phyloP scores from a whole-genome alignment of 2,113 vertebrate genomes.

The Origma solitaria region DNA sequence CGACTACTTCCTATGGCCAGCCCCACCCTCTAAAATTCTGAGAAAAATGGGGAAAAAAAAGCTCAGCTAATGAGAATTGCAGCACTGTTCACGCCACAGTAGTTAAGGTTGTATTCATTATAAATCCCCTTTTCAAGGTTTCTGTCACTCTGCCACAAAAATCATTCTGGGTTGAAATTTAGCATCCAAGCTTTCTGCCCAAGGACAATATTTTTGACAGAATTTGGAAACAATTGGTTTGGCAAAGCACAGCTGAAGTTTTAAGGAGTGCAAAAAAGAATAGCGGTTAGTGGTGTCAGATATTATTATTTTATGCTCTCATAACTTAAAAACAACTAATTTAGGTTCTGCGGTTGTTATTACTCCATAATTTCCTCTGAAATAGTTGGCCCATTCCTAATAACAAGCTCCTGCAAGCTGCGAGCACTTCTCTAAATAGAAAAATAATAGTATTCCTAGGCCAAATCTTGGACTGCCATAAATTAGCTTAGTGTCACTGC shows the following conservation, averaged over 20 bases:
- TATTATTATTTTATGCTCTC: constrained; percentile 58
- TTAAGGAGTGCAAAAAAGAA: constrained; percentile 37
- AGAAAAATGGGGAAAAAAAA: constrained; percentile 7
- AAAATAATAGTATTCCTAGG: background rate
- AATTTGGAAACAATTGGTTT: constrained; percentile 68
- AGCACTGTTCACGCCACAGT: background rate
- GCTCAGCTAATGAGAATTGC: constrained; percentile 54
- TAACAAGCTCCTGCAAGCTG: constrained; percentile 41
- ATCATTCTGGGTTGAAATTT: constrained; percentile 36
- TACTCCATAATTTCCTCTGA: constrained; percentile 48
- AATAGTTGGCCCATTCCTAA: constrained; percentile 21
- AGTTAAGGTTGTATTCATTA: constrained; percentile 30
- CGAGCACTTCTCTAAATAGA: constrained; percentile 29
- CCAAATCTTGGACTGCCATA: constrained; percentile 2
- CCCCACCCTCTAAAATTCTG: constrained; percentile 34
- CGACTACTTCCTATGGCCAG: background rate
- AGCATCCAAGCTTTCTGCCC: constrained; percentile 54
- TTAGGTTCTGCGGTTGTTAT: constrained; percentile 43
- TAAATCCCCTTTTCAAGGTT: constrained; percentile 48
- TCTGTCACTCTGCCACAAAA: constrained; percentile 53
- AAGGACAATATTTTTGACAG: constrained; percentile 62
- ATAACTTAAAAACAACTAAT: constrained; percentile 56
- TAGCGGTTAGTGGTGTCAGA: constrained; percentile 53
- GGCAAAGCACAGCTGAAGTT: background rate
- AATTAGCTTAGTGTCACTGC: background rate